Base-by-base conservation (phyloP, 2,888 invertebrate genomes). In the Callimorpha dominula region DNA sequence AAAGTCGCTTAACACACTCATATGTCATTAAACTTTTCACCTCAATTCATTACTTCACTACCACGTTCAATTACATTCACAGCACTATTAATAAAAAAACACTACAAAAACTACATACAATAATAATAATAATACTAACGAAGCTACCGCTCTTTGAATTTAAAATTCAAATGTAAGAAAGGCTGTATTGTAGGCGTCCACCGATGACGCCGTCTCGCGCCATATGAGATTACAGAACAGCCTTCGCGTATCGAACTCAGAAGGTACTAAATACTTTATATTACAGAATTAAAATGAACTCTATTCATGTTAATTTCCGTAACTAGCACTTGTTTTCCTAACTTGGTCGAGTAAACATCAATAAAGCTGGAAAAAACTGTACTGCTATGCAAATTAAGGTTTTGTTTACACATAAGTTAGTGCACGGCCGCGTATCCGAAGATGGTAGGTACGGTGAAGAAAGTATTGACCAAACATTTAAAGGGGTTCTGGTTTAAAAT, bases 401-500 rank as follows among this genome's bases (percentile, higher is more conserved):
- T 91, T 88, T 92, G 90, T 93, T 93, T 93, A 92, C 90, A 79
- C 81, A 81, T 85, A 90, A 88, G 85, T 91, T 89, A 90, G 88
- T 88, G 81, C 79, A 79, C 80, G 77, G 86, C 85, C 79, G 83
- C 84, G 79, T 80, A 79, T 80, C 82, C 81, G 71, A 78, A 84
- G 85, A 85, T 81, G 79, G 82, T 76, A 76, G 79, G 82, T 76
- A 76, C 70, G 72, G 54, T 71, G 72, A 84, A 80, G 85, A 85
- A 82, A 86, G 86, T 91, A 90, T 91, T 88, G 90, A 91, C 87
- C 78, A 89, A 91, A 91, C 88, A 88, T 81, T 81, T 50, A 62
- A 72, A 72, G 67, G 42, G 69, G 73, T 63, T 72, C 68, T 63
- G 15, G 40, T 57, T 43, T 49, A 20, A 43, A 49, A 50, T 46